phyloP scores from a whole-genome alignment of 1,140 invertebrate genomes.

The Ips nitidus region DNA sequence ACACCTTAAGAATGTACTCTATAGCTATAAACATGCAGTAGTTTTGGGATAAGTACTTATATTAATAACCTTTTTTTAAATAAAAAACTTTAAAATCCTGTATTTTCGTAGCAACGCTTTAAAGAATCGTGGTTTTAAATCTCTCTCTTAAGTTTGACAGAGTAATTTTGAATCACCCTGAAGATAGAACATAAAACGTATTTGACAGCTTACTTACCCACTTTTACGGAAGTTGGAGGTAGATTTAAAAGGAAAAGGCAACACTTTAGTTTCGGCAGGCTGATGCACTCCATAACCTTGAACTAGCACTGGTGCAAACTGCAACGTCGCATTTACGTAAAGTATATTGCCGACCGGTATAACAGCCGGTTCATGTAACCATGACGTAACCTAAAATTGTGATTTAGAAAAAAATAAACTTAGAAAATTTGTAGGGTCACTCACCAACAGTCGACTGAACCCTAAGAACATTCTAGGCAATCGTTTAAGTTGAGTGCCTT shows the following conservation, averaged over 20 bases:
- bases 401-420: background rate
- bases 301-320: conserved; percentile 80
- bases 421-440: background rate
- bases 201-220: background rate
- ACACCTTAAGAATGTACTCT: no score
- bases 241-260: conserved; percentile 59
- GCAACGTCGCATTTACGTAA: conserved; percentile 79
- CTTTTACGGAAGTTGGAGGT: conserved; percentile 5
- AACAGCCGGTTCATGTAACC: conserved; percentile 84
- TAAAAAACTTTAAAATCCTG: no score
- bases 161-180: no score
- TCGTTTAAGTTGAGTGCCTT: conserved; percentile 68
- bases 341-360: conserved; percentile 74
- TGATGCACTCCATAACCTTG: conserved; percentile 70
- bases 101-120: no score
- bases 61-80: no score
- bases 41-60: no score
- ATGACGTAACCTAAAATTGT: conserved; percentile 64
- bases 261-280: conserved; percentile 54
- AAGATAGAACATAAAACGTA: no score
- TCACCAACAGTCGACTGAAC: conserved; percentile 74
- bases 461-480: conserved; percentile 70
- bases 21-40: no score
- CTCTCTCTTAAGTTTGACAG: no score
- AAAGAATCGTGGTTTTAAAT: no score